A percentile compares a stretch with the other conserved stretches of the same genome.
phyloP scores from a whole-genome alignment of 53 echinoderm and acorn worm genomes.

The Mesocentrotus franciscanus region DNA sequence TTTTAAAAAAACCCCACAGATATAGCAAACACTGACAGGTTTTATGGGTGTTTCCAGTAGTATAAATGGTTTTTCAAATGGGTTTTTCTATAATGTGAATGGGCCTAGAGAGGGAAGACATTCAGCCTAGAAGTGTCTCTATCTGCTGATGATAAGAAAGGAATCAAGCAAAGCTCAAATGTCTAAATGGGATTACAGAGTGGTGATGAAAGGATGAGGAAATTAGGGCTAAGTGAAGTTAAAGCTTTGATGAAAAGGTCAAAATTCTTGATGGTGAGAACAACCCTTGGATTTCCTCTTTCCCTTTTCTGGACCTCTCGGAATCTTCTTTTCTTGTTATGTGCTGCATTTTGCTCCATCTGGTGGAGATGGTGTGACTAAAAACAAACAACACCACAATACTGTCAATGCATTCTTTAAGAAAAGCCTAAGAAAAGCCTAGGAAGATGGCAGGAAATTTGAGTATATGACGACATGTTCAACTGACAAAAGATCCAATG shows the following conservation, averaged over 20 bases:
- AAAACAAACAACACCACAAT: background rate
- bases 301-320: background rate
- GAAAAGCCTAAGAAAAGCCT: no score
- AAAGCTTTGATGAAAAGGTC: conserved; percentile 54
- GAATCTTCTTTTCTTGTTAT: background rate
- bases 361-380: background rate
- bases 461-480: no score
- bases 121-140: background rate
- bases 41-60: no score
- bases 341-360: background rate
- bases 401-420: background rate
- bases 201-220: conserved; percentile 44
- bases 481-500: no score
- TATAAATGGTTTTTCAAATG: background rate
- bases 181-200: conserved; percentile 49
- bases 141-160: conserved; percentile 20
- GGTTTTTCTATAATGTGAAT: background rate
- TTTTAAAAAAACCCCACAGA: no score
- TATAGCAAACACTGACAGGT: no score
- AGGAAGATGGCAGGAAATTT: no score
- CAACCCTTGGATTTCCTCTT: background rate
- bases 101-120: background rate
- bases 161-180: conserved; percentile 25
- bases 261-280: conserved; percentile 35
- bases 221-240: conserved; percentile 59